Percentiles rank a stretch among this genome's conserved stretches.
These are phyloP conservation scores for Streptopelia turtur DNA, from an alignment of 2,797 vertebrate species.

Conservation along the genomic window DNA sequence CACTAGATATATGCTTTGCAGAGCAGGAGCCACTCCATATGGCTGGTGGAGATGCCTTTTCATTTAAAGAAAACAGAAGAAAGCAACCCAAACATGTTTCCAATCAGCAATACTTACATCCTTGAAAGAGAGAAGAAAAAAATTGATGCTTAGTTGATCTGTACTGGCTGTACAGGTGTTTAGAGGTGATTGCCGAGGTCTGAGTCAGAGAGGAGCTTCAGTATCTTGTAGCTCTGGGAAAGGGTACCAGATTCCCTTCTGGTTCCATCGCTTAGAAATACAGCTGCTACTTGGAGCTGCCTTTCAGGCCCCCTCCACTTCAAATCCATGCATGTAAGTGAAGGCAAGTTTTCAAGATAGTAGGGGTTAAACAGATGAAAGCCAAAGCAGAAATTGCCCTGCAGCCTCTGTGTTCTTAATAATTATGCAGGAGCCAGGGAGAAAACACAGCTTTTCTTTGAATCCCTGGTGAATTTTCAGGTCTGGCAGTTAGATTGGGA, in stretches of 20 bases:
- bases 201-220: background rate
- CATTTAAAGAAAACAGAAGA: constrained; percentile 2
- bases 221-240: background rate
- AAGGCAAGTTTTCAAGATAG: background rate
- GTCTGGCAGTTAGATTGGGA: background rate
- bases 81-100: background rate
- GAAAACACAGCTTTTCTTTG: background rate
- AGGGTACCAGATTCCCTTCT: background rate
- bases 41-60: background rate
- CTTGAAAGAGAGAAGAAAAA: background rate
- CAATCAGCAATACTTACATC: background rate
- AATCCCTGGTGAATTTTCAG: background rate
- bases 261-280: background rate
- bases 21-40: background rate
- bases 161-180: background rate
- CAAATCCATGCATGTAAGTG: background rate
- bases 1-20: background rate
- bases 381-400: background rate
- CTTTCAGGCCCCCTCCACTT: background rate
- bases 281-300: background rate
- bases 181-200: background rate
- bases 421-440: background rate
- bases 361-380: background rate
- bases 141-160: background rate
- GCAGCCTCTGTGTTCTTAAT: background rate